Conservation (phyloP, 1,140 invertebrate genomes). For the Danaus plexippus region DNA sequence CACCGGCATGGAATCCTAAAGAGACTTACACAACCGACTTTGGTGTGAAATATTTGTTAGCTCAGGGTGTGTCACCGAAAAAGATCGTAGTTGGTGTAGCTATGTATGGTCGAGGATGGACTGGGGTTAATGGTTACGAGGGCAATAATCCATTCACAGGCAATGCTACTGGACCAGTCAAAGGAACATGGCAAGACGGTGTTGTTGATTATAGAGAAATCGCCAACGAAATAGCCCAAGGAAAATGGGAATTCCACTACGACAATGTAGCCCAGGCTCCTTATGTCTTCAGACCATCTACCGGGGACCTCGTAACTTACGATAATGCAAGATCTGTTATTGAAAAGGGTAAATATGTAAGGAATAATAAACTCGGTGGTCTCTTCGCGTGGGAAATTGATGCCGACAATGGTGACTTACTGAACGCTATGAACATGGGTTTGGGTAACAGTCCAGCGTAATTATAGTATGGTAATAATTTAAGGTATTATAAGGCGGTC, state of each 20-base stretch:
- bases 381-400: slow-evolving; percentile 65
- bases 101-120: slow-evolving; percentile 65
- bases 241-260: slow-evolving; percentile 61
- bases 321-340: slow-evolving; percentile 58
- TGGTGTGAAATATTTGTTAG: slow-evolving; percentile 51
- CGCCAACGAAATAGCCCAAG: slow-evolving; percentile 51
- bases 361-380: slow-evolving; percentile 59
- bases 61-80: slow-evolving; percentile 59
- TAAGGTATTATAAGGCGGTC: slow-evolving; percentile 27
- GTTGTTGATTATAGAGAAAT: slow-evolving; percentile 64
- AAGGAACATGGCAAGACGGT: slow-evolving; percentile 63
- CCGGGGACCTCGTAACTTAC: slow-evolving; percentile 59
- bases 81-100: slow-evolving; percentile 64
- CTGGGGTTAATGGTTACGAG: slow-evolving; percentile 50
- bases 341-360: slow-evolving; percentile 62
- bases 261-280: slow-evolving; percentile 59
- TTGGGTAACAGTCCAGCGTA: slow-evolving; percentile 55
- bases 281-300: slow-evolving; percentile 52
- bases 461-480: slow-evolving; percentile 38
- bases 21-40: slow-evolving; percentile 65
- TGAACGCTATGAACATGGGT: slow-evolving; percentile 65
- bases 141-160: slow-evolving; percentile 58
- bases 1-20: slow-evolving; percentile 52
- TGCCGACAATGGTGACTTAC: slow-evolving; percentile 57
- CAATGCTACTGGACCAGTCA: slow-evolving; percentile 51